These are phyloP conservation scores for Apodemia mormo DNA, from an alignment of 2,888 invertebrate genomes.

Conservation along the genomic window DNA sequence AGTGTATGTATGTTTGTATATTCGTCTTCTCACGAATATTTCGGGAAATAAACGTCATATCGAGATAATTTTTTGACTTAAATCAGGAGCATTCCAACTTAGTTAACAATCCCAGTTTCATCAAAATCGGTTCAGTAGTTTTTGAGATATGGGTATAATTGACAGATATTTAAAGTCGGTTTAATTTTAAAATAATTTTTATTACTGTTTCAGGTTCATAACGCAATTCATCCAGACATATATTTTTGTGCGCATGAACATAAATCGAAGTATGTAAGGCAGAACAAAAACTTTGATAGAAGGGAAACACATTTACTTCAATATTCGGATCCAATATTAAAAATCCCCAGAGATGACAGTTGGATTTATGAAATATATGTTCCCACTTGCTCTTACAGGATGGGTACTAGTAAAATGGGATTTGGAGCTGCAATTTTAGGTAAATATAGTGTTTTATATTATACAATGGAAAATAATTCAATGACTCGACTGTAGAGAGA, in stretches of 20 bases:
- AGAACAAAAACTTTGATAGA: slow-evolving; percentile 49
- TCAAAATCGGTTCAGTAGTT: too few relatives aligned
- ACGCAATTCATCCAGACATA: slow-evolving; percentile 73
- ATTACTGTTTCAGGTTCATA: slow-evolving; percentile 82
- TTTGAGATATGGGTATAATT: too few relatives aligned
- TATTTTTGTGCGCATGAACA: slow-evolving; percentile 87
- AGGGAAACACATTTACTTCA: slow-evolving; percentile 46
- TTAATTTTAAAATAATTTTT: slow-evolving; percentile 8
- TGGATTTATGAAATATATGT: slow-evolving; percentile 89
- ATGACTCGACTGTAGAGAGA: too few relatives aligned
- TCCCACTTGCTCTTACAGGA: slow-evolving; percentile 97
- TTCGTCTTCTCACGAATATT: too few relatives aligned
- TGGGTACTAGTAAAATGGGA: slow-evolving; percentile 94
- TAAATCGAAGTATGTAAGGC: slow-evolving; percentile 82
- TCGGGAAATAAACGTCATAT: too few relatives aligned
- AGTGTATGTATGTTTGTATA: too few relatives aligned
- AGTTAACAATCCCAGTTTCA: too few relatives aligned
- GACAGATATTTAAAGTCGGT: too few relatives aligned
- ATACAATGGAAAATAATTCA: too few relatives aligned
- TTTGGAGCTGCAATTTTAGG: slow-evolving; percentile 92
- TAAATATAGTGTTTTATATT: slow-evolving; percentile 50
- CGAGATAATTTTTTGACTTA: too few relatives aligned
- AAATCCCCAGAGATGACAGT: slow-evolving; percentile 46
- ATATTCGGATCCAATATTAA: slow-evolving; percentile 46
- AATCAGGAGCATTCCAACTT: too few relatives aligned